These are phyloP conservation scores for Eurystomus glaucurus DNA, from an alignment of 2,797 vertebrate genomes.

Conservation along the genomic window DNA sequence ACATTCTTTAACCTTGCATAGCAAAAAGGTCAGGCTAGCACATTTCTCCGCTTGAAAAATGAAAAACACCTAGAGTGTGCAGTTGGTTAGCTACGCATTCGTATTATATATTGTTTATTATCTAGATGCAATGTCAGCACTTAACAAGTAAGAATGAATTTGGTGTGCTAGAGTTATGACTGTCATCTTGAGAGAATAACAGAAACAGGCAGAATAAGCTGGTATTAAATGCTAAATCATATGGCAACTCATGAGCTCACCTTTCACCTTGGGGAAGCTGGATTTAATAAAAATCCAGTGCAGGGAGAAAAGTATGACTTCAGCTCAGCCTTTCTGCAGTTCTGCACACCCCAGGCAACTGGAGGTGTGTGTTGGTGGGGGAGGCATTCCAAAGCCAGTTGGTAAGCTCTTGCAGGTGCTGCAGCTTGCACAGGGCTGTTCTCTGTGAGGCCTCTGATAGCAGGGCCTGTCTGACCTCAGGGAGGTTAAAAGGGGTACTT, in stretches of 20 bases:
- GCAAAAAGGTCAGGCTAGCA: background rate
- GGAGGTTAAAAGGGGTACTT: background rate
- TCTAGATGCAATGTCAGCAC: conserved; percentile 35
- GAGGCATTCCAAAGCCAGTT: background rate
- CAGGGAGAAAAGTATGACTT: background rate
- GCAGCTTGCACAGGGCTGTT: background rate
- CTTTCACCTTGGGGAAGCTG: conserved; percentile 62
- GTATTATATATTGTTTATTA: conserved; percentile 39
- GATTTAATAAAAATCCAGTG: conserved; percentile 59
- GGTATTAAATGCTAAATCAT: conserved; percentile 72
- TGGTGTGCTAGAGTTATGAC: background rate
- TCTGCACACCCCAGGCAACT: background rate
- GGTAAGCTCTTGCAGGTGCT: conserved; percentile 7
- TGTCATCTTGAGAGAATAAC: conserved; percentile 34
- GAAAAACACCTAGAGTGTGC: background rate
- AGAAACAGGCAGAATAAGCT: conserved; percentile 57
- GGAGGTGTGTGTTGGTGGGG: background rate
- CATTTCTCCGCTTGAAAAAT: background rate
- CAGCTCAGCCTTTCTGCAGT: background rate
- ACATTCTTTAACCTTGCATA: background rate
- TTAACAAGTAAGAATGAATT: conserved; percentile 18
- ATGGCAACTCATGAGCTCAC: conserved; percentile 47
- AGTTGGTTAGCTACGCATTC: conserved; percentile 7
- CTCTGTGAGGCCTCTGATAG: background rate
- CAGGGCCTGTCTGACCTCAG: background rate